A percentile compares a stretch with the other conserved stretches of the same genome.
Conservation (phyloP, 2,113 vertebrate species). For the Odobenus rosmarus region DNA sequence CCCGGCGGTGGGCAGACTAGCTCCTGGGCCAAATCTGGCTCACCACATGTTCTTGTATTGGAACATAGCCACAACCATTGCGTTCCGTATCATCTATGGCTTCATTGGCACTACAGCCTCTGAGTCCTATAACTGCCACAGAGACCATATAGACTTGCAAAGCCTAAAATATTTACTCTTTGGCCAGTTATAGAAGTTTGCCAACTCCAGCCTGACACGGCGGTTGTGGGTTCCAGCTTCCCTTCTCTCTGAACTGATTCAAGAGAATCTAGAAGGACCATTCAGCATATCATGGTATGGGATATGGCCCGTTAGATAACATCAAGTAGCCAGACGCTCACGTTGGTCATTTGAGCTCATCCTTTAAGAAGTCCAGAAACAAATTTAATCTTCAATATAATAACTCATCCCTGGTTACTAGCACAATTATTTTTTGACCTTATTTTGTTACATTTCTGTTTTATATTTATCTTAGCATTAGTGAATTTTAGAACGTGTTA, state of each 20-base stretch:
- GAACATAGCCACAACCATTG: not conserved
- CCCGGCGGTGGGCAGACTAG: not conserved
- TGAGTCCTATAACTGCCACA: not conserved
- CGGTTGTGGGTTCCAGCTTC: not conserved
- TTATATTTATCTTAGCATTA: not conserved
- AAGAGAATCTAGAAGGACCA: not conserved
- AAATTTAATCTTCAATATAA: not conserved
- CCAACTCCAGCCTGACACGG: not conserved
- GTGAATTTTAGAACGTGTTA: not conserved
- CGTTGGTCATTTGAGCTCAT: not conserved
- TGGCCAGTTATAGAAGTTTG: not conserved
- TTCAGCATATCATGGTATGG: not conserved
- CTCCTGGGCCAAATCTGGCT: not conserved
- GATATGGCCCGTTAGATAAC: not conserved
- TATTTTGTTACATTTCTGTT: constrained; percentile 5
- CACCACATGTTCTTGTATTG: not conserved
- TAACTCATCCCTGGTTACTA: not conserved
- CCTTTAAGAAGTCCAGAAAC: not conserved
- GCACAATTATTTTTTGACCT: not conserved
- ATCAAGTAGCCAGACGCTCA: not conserved
- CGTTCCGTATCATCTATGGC: not conserved
- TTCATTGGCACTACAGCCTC: not conserved
- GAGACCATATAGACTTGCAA: not conserved
- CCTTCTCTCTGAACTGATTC: not conserved
- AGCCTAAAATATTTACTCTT: not conserved